Evolutionary conservation across 1,140 invertebrate genomes (phyloP).

Genomic region (Leguminivora glycinivorella): DNA sequence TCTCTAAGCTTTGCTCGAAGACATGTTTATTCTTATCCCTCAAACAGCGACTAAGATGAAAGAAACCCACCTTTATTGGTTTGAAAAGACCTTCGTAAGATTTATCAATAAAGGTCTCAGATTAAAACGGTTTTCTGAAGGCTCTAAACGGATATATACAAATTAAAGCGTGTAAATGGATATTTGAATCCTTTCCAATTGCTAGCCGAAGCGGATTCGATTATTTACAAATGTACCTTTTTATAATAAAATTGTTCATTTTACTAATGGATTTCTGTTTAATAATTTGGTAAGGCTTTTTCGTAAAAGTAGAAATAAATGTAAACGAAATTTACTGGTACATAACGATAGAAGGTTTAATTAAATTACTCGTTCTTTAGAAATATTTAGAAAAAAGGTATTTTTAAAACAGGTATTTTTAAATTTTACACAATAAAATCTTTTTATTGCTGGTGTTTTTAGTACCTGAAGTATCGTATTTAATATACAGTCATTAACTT

Average conservation of each 20-base stretch:
- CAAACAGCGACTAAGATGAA: constrained; percentile 9
- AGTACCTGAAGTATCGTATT: no score
- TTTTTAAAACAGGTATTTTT: no score
- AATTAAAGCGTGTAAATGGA: constrained; percentile 24
- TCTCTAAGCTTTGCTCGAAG: background rate
- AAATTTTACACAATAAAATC: no score
- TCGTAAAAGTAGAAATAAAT: background rate
- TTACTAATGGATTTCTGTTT: background rate
- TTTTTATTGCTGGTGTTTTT: no score
- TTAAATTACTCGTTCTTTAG: no score
- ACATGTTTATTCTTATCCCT: constrained; percentile 11
- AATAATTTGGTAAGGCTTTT: background rate
- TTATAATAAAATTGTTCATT: background rate
- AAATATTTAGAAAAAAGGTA: no score
- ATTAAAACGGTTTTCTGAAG: background rate
- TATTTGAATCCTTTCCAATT: constrained; percentile 17
- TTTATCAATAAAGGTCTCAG: constrained; percentile 10
- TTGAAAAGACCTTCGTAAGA: constrained; percentile 12
- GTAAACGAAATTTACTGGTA: background rate
- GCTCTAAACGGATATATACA: constrained; percentile 16
- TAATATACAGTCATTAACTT: no score
- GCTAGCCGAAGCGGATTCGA: background rate
- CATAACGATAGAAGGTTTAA: no score
- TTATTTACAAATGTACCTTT: constrained; percentile 5
- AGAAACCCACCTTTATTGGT: constrained; percentile 27